Evolutionary conservation across 2,888 invertebrate genomes (phyloP).

Genomic region (Acrocyrtus sp.): DNA sequence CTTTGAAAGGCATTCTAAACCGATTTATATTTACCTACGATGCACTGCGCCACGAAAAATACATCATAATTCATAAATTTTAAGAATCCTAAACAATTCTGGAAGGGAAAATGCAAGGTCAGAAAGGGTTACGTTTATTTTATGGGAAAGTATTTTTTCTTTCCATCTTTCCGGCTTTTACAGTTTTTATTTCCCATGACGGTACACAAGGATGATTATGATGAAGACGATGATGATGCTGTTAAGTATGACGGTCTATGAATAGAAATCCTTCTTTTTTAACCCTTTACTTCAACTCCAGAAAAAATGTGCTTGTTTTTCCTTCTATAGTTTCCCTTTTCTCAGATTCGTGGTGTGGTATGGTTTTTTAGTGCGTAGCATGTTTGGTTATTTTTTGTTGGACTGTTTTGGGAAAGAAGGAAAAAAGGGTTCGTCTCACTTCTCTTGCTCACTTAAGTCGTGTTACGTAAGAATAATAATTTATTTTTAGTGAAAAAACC

Average conservation of each 20-base stretch:
- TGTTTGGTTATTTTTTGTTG: too few relatives aligned
- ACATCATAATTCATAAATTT: neutral
- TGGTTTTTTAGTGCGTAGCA: too few relatives aligned
- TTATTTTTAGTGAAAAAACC: neutral
- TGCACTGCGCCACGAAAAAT: neutral
- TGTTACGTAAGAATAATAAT: neutral
- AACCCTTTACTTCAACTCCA: constrained; percentile 38
- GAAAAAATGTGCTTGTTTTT: neutral
- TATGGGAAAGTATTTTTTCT: constrained; percentile 50
- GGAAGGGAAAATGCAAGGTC: constrained; percentile 31
- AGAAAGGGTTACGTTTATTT: constrained; percentile 48
- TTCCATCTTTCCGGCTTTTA: constrained; percentile 28
- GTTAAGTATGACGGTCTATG: constrained; percentile 25
- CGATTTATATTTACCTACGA: neutral
- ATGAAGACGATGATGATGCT: constrained; percentile 9
- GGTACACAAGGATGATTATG: neutral
- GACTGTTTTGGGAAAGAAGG: too few relatives aligned
- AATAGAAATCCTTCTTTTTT: constrained; percentile 51
- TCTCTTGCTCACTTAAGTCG: neutral
- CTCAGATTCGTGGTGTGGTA: neutral
- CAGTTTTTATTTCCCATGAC: constrained; percentile 47
- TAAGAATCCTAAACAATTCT: neutral
- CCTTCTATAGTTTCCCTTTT: neutral
- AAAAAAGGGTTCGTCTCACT: constrained; percentile 31
- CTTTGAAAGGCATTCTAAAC: neutral